Conservation (phyloP, 2,888 invertebrate species). For the Choreutis nemorana region DNA sequence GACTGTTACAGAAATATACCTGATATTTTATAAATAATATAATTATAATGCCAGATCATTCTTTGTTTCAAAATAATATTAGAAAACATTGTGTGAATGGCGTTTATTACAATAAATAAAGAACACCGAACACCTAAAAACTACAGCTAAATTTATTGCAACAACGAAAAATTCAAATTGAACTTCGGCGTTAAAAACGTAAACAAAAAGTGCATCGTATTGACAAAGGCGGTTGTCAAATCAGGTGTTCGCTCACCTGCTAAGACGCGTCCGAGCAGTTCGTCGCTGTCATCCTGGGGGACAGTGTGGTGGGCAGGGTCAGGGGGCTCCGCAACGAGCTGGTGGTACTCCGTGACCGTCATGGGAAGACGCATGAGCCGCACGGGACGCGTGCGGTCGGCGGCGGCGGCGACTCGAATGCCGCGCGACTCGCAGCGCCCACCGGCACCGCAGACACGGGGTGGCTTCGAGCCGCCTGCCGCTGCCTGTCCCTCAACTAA, state of each 20-base stretch:
- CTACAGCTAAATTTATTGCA: too few species aligned
- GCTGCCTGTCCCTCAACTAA: constrained; percentile 18
- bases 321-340: constrained; percentile 19
- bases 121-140: too few species aligned
- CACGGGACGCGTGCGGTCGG: constrained; percentile 52
- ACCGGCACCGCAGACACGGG: constrained; percentile 36
- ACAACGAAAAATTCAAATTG: too few species aligned
- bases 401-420: constrained; percentile 61
- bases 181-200: too few species aligned
- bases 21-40: too few species aligned
- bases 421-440: constrained; percentile 46
- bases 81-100: too few species aligned
- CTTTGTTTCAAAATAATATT: too few species aligned
- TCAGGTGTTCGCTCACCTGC: constrained; percentile 45
- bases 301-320: constrained; percentile 21
- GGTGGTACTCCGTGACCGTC: constrained; percentile 57
- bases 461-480: constrained; percentile 24
- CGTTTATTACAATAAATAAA: too few species aligned
- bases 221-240: constrained; percentile 20
- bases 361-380: constrained; percentile 55
- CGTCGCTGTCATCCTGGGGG: constrained; percentile 38
- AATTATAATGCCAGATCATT: too few species aligned
- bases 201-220: too few species aligned
- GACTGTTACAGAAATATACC: too few species aligned
- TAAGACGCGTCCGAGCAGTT: constrained; percentile 53